phyloP scores from a whole-genome alignment of 2,113 vertebrate species.

The Aldabrachelys gigantea region DNA sequence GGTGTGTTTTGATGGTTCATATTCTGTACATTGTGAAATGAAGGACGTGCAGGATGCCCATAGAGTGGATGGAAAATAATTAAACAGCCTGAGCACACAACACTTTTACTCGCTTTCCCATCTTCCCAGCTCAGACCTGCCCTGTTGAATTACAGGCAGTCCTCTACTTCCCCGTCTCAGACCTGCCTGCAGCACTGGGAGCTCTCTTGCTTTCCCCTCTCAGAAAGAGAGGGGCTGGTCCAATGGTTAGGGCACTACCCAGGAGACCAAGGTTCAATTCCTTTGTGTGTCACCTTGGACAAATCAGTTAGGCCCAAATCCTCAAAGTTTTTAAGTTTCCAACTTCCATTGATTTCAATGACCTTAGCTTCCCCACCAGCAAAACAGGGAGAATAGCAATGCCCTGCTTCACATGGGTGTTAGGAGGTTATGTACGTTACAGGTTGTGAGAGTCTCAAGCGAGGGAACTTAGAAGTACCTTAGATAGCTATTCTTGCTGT shows the following conservation, averaged over 20 bases:
- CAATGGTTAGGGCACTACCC: neutral
- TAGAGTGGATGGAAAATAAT: neutral
- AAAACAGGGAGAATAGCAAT: neutral
- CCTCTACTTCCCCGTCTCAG: neutral
- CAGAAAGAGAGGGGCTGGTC: neutral
- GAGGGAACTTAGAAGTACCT: neutral
- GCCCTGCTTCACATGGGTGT: neutral
- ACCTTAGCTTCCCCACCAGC: neutral
- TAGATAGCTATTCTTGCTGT: neutral
- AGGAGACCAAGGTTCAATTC: neutral
- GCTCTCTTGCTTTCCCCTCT: neutral
- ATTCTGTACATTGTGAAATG: neutral
- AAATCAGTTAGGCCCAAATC: neutral
- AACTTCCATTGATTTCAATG: neutral
- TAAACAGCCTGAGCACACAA: neutral
- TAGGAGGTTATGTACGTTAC: neutral
- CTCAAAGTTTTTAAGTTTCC: neutral
- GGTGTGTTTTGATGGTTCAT: neutral
- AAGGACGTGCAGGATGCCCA: neutral
- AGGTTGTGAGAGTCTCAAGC: neutral
- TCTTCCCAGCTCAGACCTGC: neutral
- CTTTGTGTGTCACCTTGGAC: neutral
- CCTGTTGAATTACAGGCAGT: neutral
- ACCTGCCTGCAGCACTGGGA: neutral
- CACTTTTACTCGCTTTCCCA: neutral